Evolutionary conservation across 2,113 vertebrate species (phyloP).

Genomic region (Cairina moschata): DNA sequence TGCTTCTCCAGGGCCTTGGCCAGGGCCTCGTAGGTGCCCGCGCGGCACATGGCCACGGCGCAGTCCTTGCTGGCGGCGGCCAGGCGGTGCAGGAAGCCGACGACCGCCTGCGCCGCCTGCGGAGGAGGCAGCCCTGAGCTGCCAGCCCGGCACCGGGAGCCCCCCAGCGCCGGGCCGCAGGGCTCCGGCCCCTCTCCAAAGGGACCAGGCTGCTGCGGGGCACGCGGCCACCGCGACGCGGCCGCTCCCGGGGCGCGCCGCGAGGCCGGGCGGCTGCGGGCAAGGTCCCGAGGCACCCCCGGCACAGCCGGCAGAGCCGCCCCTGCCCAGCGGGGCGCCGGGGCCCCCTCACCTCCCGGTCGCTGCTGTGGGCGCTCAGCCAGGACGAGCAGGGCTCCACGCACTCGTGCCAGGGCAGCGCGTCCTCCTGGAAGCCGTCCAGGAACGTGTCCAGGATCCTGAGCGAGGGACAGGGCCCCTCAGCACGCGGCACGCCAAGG

Average conservation of each 20-base stretch:
- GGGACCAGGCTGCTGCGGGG: accelerated
- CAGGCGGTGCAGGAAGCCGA: slow-evolving; percentile 89
- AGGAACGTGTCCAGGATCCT: slow-evolving; percentile 91
- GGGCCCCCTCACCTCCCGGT: slow-evolving; percentile 83
- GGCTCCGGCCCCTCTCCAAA: background rate
- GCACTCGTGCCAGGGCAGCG: slow-evolving; percentile 92
- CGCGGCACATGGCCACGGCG: slow-evolving; percentile 87
- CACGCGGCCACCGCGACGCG: too few species aligned
- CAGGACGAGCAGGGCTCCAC: slow-evolving; percentile 90
- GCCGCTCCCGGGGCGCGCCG: accelerated
- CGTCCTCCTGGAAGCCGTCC: slow-evolving; percentile 85
- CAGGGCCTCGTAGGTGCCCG: slow-evolving; percentile 84
- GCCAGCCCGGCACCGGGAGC: accelerated
- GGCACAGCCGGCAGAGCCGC: background rate
- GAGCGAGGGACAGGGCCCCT: background rate
- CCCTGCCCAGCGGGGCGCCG: accelerated
- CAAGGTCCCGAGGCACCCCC: background rate
- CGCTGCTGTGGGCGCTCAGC: slow-evolving; percentile 81
- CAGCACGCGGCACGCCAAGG: accelerated
- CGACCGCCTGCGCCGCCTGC: slow-evolving; percentile 87
- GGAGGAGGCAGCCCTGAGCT: background rate
- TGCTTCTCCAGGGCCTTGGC: slow-evolving; percentile 90
- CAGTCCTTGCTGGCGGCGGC: slow-evolving; percentile 90
- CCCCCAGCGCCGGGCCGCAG: background rate
- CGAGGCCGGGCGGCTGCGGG: background rate